Conservation (phyloP, 2,888 invertebrate species). For the Didymodactylos carnosus region DNA sequence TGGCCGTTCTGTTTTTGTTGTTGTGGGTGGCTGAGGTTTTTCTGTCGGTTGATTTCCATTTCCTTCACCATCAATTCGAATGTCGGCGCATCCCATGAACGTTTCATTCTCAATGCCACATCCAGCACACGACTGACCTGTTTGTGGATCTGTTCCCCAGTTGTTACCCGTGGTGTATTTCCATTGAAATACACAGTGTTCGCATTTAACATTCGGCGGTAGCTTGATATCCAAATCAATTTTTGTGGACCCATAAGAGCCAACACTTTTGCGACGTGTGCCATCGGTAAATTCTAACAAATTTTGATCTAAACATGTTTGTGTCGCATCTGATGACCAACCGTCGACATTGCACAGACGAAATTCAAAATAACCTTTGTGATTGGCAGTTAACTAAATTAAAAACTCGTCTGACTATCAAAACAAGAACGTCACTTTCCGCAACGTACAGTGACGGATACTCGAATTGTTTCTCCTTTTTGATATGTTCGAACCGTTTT, state of each 20-base stretch:
- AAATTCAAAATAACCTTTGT: conserved; percentile 6
- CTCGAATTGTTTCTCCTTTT: neutral
- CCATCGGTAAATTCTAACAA: neutral
- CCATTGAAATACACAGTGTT: conserved; percentile 12
- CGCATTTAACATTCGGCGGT: neutral
- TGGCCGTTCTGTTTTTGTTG: neutral
- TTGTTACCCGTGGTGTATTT: conserved; percentile 9
- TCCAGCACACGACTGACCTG: neutral
- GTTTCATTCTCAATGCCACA: neutral
- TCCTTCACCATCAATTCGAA: neutral
- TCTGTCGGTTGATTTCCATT: neutral
- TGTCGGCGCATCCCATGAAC: neutral
- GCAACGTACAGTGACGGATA: too few relatives aligned
- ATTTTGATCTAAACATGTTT: neutral
- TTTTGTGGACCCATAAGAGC: neutral
- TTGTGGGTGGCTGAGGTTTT: too few relatives aligned
- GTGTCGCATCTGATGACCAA: neutral
- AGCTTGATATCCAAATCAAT: neutral
- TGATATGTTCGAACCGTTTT: neutral
- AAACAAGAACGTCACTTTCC: neutral
- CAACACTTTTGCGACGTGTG: neutral
- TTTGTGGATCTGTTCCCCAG: neutral
- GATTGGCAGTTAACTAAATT: conserved; percentile 1
- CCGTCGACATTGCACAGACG: conserved; percentile 5
- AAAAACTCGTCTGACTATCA: neutral